Evolutionary conservation across 2,113 vertebrate species (phyloP), one percentile per base, ranked within the genome.

Genomic region (Elgaria multicarinata): DNA sequence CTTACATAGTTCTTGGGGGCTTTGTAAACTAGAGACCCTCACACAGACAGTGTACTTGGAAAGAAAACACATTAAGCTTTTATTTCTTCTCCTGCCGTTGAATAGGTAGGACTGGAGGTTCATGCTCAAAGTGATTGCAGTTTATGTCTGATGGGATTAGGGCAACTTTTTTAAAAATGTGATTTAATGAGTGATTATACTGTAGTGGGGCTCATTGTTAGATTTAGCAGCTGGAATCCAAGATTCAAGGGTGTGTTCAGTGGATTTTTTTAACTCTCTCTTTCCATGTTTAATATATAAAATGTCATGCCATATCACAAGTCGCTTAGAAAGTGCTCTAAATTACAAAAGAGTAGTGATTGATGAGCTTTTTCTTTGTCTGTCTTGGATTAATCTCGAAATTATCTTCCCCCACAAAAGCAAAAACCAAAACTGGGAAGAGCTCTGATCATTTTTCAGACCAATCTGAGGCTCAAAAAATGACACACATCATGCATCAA

Each of bases 11-110:
- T 95, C 62, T 78, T 90, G 84, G 76, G 91, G 85, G 55, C 87
- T 90, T 93, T 90, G 85, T 95, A 33, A 16, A 80, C 85, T 91
- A 82, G 87, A 92, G 74, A 79, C 66, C 81, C 91, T 93, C 13
- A 31, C 91, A 46, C 6, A 4, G 90, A 87, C 87, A 89, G 12
- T 86, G 53, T 72, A 75, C 20, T 69, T 79, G 62, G 46, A 67
- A 69, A 53, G 58, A 86, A 87, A 78, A 71, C 77, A 39, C 28
- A 36, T 55, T 69, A 87, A 39, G 64, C 44, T 42, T 81, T 80
- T 33, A 39, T 80, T 79, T 44, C 64, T 55, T 69, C 53, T 33
- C 66, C 4, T 87, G 44, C 31, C 5, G n/a, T 36, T 58, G 71
- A 39, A 39, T 85, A 72, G 20, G 22, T n/a, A n/a, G 46, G 46